Conservation (phyloP, 2,888 invertebrate genomes). For the Athetis lepigone region DNA sequence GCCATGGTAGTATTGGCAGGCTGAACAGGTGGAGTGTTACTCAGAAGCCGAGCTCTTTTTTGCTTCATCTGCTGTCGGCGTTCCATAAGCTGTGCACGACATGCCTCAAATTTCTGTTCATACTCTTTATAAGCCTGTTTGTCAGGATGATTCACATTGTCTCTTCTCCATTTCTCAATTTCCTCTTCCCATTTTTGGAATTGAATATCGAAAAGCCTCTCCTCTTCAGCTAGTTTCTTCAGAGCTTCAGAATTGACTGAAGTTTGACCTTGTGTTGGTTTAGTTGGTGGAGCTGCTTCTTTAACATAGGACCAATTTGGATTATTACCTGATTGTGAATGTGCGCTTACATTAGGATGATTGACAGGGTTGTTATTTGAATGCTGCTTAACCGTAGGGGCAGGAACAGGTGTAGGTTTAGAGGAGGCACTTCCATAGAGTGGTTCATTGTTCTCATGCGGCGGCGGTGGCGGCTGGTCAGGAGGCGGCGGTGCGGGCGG, state of each 20-base stretch:
- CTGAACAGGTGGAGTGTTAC: slow-evolving; percentile 65
- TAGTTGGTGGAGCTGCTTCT: slow-evolving; percentile 59
- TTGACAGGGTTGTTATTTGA: slow-evolving; percentile 58
- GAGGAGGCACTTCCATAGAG: slow-evolving; percentile 70
- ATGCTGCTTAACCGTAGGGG: slow-evolving; percentile 60
- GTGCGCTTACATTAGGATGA: slow-evolving; percentile 64
- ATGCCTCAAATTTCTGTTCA: slow-evolving; percentile 96
- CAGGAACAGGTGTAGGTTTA: slow-evolving; percentile 64
- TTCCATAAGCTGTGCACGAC: slow-evolving; percentile 94
- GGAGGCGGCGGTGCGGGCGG: slow-evolving; percentile 72
- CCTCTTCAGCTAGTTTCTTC: slow-evolving; percentile 91
- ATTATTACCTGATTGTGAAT: slow-evolving; percentile 73
- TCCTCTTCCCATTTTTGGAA: slow-evolving; percentile 98
- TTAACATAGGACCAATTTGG: slow-evolving; percentile 72
- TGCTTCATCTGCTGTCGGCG: slow-evolving; percentile 95
- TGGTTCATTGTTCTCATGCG: slow-evolving; percentile 84
- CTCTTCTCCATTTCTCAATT: slow-evolving; percentile 97
- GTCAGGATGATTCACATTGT: slow-evolving; percentile 97
- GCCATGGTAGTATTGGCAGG: slow-evolving; percentile 47
- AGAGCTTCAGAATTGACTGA: slow-evolving; percentile 80
- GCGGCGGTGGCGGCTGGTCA: slow-evolving; percentile 78
- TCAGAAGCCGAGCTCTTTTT: slow-evolving; percentile 86
- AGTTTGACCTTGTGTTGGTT: slow-evolving; percentile 45
- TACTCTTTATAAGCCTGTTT: slow-evolving; percentile 96
- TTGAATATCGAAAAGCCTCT: slow-evolving; percentile 96